Conservation (phyloP, 2,888 invertebrate species). For the Bellardia bayeri region DNA sequence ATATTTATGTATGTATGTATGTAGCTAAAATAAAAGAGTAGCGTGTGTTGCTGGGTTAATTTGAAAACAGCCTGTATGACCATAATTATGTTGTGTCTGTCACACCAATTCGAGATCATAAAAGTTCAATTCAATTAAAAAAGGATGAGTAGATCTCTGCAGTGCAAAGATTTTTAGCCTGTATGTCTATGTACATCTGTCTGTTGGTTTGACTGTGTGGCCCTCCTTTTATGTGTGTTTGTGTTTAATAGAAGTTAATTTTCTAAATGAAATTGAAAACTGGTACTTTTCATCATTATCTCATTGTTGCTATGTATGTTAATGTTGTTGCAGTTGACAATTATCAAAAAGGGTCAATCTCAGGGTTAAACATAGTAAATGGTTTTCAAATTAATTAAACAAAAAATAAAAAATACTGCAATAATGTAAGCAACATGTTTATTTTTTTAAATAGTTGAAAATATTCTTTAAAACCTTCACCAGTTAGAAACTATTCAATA, state of each 20-base stretch:
- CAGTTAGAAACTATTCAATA: not conserved
- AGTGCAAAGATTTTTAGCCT: not conserved
- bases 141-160: constrained; percentile 49
- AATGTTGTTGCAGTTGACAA: constrained; percentile 20
- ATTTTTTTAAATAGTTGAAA: too few relatives aligned
- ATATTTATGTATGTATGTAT: too few relatives aligned
- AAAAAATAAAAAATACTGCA: not conserved
- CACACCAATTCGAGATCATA: constrained; percentile 42
- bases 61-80: constrained; percentile 17
- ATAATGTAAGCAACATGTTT: not conserved
- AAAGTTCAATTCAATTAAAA: constrained; percentile 73
- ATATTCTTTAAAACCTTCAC: too few relatives aligned
- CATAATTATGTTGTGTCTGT: constrained; percentile 50
- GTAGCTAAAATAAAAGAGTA: too few relatives aligned
- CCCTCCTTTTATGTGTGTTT: not conserved
- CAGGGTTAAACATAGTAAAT: constrained; percentile 62
- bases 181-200: not conserved
- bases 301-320: not conserved
- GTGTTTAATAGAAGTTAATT: constrained; percentile 49
- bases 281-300: constrained; percentile 38
- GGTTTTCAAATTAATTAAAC: constrained; percentile 68
- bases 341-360: constrained; percentile 57
- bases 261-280: constrained; percentile 59
- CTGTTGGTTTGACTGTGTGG: constrained; percentile 11
- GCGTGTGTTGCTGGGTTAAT: constrained; percentile 18